Evolutionary conservation across 1,140 invertebrate genomes (phyloP), one percentile per base, ranked within the genome.

Genomic region (Scaptomyza hsui): DNA sequence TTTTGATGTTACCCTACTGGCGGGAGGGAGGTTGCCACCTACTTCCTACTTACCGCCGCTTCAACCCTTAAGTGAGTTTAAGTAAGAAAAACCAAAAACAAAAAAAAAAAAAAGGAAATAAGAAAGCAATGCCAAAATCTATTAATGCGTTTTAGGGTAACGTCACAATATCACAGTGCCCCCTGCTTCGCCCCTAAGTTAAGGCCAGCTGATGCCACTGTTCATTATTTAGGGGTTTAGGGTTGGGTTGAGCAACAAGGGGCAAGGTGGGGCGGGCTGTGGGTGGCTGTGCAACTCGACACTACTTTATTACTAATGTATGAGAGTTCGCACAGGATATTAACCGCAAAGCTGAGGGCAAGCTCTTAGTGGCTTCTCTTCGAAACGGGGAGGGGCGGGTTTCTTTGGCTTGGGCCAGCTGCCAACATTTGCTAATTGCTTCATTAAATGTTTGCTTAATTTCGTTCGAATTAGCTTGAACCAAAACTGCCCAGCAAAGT

Each of bases 361-460:
- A 55, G 41, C 29, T 57, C 26, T 69, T 47, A 44, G 48, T 18
- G 39, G 42, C 47, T 55, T 42, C 12, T 35, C n/a, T 35, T 35
- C 4, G 10, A 4, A 2, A 0, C 0, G 32, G 0, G 9, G 32
- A 0, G 12, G 10, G 12, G 32, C 3, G n/a, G 16, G 45, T 42
- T n/a, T 16, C 4, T 41, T 24, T 15, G 13, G 15, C 16, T 35
- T 67, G 39, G 32, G 56, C 44, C 63, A 62, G 67, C 75, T 74
- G 70, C 45, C 61, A 61, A 65, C 57, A 72, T 82, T 82, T 78
- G 78, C 75, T 88, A 88, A 88, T 88, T 88, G 78, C 78, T 88
- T 88, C 82, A 88, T 88, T 88, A 88, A 88, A 88, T 88, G 82
- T 82, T 88, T 88, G 82, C 82, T 80, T 88, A 82, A 88, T 88